phyloP scores from a whole-genome alignment of 2,888 invertebrate species.

The Aleiodes alternator region DNA sequence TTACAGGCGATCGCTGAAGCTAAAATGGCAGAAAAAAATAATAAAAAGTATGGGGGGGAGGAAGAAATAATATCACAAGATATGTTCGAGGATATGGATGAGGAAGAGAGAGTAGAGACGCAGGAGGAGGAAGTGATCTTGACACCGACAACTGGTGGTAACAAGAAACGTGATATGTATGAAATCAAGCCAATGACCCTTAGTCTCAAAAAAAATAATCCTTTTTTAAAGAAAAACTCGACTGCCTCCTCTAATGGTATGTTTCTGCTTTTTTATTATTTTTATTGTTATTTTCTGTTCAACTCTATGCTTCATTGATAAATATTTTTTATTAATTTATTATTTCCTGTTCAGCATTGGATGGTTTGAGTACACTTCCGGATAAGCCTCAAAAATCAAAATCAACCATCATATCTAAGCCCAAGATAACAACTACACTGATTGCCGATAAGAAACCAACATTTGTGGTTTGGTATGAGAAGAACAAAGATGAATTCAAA shows the following conservation, averaged over 20 bases:
- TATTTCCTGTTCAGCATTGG: conserved; percentile 56
- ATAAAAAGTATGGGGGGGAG: conserved; percentile 62
- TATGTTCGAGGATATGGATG: conserved; percentile 58
- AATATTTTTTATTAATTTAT: conserved; percentile 7
- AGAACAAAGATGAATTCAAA: conserved; percentile 78
- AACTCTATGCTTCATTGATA: conserved; percentile 55
- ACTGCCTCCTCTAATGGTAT: conserved; percentile 61
- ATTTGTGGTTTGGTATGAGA: conserved; percentile 80
- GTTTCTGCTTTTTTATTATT: neutral
- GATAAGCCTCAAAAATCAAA: conserved; percentile 62
- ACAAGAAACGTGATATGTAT: conserved; percentile 58
- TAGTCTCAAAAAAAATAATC: conserved; percentile 72
- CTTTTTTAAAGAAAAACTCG: conserved; percentile 75
- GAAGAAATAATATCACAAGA: conserved; percentile 57
- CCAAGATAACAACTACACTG: conserved; percentile 62
- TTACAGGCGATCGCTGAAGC: conserved; percentile 75
- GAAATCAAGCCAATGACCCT: conserved; percentile 69
- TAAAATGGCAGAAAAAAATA: conserved; percentile 63
- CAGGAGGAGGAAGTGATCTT: conserved; percentile 60
- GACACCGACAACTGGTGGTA: conserved; percentile 49
- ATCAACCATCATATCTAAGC: conserved; percentile 55
- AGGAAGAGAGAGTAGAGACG: conserved; percentile 49
- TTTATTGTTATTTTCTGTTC: conserved; percentile 47
- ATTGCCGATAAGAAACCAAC: conserved; percentile 73
- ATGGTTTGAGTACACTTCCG: conserved; percentile 61